Base-by-base conservation (phyloP, 2,113 vertebrate species). In the Megaceryle maxima region DNA sequence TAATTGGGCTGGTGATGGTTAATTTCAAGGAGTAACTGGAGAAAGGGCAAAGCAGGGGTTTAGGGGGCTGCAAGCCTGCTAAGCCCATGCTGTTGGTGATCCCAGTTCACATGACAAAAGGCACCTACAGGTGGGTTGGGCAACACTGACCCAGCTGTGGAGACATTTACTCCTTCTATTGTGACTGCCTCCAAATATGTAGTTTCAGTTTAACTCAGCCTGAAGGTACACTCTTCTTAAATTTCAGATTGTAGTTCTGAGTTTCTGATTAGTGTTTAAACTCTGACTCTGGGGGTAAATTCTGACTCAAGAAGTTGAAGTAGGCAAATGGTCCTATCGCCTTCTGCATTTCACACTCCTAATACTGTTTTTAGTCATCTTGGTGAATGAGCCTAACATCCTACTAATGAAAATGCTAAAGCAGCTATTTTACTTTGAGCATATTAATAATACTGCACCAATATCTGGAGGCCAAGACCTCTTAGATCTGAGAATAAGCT, bases 341-440 rank as follows among this genome's bases (percentile, higher is more conserved):
- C 16, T 93, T 91, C 67, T 92, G 29, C 55, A 67, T 83, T 95
- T 90, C 60, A 64, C 33, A 43, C 14, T 4, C 73, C 86, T 91
- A 67, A 50, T 74, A 56, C 41, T 77, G 43, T 15, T 85, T 89
- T 95, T 83, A 90, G 88, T 63, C 56, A 51, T 85, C 50, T 39
- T 74, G 43, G 24, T 95, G 82, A 88, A 70, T 88, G 48, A 74
- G 72, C 31, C 41, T 64, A 64, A 64, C 66, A 39, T 69, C 46
- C 33, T 70, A 22, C 33, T 48, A 51, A 69, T 44, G 43, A 86
- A 94, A 88, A 83, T 41, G 25, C 73, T 66, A 83, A 88, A 88
- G 76, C 20, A 81, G 33, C 55, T 73, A 50, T 48, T 91, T 82
- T 26, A 16, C 31, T 88, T 67, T 50, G 51, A 80, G n/a, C 33